Conservation (phyloP, 2,797 vertebrate genomes). For the Acrocephalus scirpaceus region DNA sequence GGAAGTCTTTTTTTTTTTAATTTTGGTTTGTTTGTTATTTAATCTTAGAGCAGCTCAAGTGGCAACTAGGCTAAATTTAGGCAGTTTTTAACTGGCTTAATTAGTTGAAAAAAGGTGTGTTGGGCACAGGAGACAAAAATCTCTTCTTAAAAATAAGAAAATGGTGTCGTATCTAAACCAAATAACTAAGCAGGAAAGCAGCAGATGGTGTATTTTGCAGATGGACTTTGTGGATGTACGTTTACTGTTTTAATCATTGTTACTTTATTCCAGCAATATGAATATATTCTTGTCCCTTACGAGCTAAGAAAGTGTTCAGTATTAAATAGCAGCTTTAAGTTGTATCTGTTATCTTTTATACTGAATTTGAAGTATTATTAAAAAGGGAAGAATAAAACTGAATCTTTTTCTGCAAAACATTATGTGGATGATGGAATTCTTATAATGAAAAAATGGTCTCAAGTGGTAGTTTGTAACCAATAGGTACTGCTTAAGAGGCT, state of each 20-base stretch:
- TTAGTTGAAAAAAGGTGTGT: background rate
- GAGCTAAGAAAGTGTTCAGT: background rate
- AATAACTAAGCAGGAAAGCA: background rate
- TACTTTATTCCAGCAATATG: background rate
- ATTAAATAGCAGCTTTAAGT: background rate
- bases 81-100: background rate
- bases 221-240: background rate
- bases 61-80: background rate
- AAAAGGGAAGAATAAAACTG: background rate
- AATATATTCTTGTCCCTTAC: background rate
- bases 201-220: background rate
- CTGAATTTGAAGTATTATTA: background rate
- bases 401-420: background rate
- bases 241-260: background rate
- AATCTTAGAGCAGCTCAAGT: background rate
- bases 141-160: background rate
- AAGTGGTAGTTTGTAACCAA: background rate
- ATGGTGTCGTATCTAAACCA: background rate
- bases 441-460: background rate
- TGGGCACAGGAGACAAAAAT: rapidly evolving
- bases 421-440: background rate
- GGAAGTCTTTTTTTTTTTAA: background rate
- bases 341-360: background rate
- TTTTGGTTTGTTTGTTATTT: background rate
- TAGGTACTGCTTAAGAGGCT: background rate